Evolutionary conservation across 2,113 vertebrate species (phyloP).

Genomic region (Coracopsis vasa): DNA sequence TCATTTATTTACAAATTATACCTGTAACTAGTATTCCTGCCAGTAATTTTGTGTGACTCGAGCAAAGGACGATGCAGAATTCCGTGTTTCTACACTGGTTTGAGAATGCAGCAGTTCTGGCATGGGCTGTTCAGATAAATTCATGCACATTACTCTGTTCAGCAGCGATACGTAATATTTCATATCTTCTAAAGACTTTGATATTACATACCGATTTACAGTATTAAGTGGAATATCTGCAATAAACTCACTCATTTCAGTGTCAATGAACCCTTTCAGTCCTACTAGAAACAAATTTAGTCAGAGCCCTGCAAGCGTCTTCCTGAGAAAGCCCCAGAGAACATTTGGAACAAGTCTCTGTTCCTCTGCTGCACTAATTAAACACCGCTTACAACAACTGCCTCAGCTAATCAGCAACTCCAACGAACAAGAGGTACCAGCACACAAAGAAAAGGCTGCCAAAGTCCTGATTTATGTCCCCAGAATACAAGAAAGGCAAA

Average conservation of each 20-base stretch:
- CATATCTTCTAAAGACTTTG: not conserved
- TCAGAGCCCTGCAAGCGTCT: not conserved
- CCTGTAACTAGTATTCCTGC: not conserved
- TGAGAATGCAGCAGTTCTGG: not conserved
- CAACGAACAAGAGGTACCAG: conserved; percentile 11
- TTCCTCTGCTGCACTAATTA: conserved; percentile 47
- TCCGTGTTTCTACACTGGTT: not conserved
- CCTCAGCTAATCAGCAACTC: conserved; percentile 20
- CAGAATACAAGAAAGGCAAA: not conserved
- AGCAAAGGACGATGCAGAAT: not conserved
- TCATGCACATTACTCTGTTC: not conserved
- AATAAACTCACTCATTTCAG: not conserved
- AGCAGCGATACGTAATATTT: not conserved
- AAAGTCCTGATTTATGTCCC: not conserved
- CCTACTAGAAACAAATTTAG: not conserved
- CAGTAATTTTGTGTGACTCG: not conserved
- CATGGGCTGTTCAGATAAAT: not conserved
- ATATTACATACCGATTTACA: not conserved
- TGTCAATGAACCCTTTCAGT: conserved; percentile 31
- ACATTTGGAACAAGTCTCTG: conserved; percentile 3
- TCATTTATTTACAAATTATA: not conserved
- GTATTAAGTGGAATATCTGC: not conserved
- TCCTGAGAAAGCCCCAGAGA: not conserved
- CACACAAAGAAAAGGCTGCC: not conserved
- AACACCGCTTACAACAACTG: conserved; percentile 31